Conservation (phyloP, 2,888 invertebrate genomes). For the Pachycephus smyrnensis region DNA sequence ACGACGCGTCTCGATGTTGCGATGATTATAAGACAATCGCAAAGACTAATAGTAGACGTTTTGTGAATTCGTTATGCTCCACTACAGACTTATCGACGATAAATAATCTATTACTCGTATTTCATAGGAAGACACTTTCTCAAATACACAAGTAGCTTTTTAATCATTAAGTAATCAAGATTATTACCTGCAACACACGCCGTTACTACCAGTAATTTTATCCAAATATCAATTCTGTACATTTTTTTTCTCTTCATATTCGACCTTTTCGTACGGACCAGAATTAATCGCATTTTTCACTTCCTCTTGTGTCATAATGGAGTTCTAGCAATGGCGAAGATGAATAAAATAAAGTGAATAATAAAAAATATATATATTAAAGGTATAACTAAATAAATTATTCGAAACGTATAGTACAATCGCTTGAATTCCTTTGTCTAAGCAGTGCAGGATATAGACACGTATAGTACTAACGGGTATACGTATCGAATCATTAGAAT, state of each 20-base stretch:
- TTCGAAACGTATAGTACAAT: conserved; percentile 39
- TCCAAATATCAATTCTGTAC: neutral
- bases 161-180: conserved; percentile 22
- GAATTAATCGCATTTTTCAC: conserved; percentile 19
- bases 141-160: conserved; percentile 28
- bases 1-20: neutral
- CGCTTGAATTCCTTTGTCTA: conserved; percentile 5
- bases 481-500: conserved; percentile 13
- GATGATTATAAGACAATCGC: neutral
- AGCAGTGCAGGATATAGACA: neutral
- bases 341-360: neutral
- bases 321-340: conserved; percentile 25
- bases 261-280: conserved; percentile 28
- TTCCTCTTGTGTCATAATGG: conserved; percentile 36
- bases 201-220: neutral
- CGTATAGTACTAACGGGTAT: neutral
- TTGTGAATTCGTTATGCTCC: neutral
- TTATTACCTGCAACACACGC: conserved; percentile 1
- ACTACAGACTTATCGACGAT: neutral
- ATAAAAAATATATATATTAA: conserved; percentile 31
- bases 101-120: neutral
- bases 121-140: neutral
- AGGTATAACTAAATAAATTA: conserved; percentile 54
- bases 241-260: conserved; percentile 24
- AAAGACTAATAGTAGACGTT: neutral